Evolutionary conservation across 2,888 invertebrate genomes (phyloP), one percentile per base, ranked within the genome.

Genomic region (Notodonta ziczac): DNA sequence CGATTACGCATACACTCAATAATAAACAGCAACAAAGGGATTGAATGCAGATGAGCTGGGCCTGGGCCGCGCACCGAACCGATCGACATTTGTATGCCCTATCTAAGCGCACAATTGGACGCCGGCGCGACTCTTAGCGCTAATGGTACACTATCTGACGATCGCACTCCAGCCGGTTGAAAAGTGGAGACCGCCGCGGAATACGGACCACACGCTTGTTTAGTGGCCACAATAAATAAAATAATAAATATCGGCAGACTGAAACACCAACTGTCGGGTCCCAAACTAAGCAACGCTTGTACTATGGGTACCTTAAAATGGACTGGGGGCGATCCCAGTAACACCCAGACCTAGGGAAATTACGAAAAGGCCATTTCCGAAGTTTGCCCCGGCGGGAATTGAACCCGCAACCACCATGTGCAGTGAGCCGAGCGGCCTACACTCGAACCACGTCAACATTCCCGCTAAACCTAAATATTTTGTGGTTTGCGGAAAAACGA

Each of bases 81-180:
- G 91, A 90, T 91, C 91, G 93, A 93, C 93, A 89, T 93, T 93
- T 93, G 93, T 93, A 93, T 93, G 90, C 93, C 89, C 87, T 92
- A 92, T 93, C 93, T 91, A 92, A 90, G 87, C 88, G 88, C 88
- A 93, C 93, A 93, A 93, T 93, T 93, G 93, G 92, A 91, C 83
- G 90, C 90, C 92, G 92, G 93, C 88, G 93, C 90, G 92, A 91
- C 78, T 87, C 87, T 91, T 92, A 90, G 93, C 93, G 90, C 93
- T 93, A 92, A 93, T 92, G 92, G 91, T 91, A 89, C 93, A 90
- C 88, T 93, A 93, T 93, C 93, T 88, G 86, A 80, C 86, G 87
- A 92, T 92, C 93, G 89, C 87, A 77, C 76, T 79, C 81, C 81
- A 77, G 79, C 83, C 81, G 82, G 84, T 89, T 89, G 88, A 88